These are phyloP conservation scores for Salvelinus sp. DNA, from an alignment of 2,113 vertebrate genomes.

Conservation along the genomic window DNA sequence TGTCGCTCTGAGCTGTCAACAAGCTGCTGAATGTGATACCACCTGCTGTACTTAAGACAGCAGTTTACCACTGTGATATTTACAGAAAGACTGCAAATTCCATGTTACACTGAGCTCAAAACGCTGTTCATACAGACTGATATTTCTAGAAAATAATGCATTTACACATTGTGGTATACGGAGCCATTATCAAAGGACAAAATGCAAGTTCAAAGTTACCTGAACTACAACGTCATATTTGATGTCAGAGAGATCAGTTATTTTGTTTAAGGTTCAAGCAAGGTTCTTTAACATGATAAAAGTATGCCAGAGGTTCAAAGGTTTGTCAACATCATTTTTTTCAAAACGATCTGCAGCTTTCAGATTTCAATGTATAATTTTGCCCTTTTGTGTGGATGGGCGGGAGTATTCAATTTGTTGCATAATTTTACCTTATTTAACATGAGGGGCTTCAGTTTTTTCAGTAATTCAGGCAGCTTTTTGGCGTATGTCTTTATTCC, in stretches of 20 bases:
- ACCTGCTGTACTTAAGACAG: slow-evolving; percentile 46
- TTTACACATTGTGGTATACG: no score
- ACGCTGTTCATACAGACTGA: no score
- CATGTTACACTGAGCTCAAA: neutral
- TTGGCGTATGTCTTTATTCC: neutral
- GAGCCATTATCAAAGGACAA: neutral
- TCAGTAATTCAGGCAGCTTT: neutral
- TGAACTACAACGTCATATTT: neutral
- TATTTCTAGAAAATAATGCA: no score
- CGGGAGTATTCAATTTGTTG: neutral
- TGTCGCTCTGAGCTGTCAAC: slow-evolving; percentile 45
- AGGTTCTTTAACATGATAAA: neutral
- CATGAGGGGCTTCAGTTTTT: neutral
- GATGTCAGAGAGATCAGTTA: neutral
- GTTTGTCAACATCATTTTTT: neutral
- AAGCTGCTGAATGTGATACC: slow-evolving; percentile 43
- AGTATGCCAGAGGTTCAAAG: neutral
- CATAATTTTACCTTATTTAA: neutral
- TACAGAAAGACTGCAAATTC: slow-evolving; percentile 52
- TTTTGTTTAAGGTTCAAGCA: neutral
- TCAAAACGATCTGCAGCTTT: neutral
- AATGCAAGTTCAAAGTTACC: neutral
- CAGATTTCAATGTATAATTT: neutral
- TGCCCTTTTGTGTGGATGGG: neutral
- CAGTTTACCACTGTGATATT: slow-evolving; percentile 51